Percentiles rank a stretch among this genome's conserved stretches.
Evolutionary conservation across 2,113 vertebrate species (phyloP).

Genomic region (Corythaeola cristata): DNA sequence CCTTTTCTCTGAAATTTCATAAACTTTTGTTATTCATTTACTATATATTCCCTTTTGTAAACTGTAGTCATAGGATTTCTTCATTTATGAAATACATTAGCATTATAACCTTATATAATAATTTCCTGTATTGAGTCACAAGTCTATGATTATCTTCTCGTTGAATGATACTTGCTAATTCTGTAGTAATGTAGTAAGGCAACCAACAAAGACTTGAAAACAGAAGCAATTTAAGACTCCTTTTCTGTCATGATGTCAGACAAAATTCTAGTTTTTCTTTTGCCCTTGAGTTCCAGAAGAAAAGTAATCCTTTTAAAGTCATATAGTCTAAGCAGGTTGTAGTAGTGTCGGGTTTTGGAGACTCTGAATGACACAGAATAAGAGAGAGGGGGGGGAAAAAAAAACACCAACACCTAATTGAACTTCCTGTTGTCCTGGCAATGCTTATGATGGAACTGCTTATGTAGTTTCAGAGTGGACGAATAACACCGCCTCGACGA

Average conservation of each 20-base stretch:
- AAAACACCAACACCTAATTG: neutral
- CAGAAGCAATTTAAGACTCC: neutral
- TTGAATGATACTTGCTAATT: neutral
- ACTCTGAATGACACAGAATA: too few species aligned
- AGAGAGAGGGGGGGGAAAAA: too few species aligned
- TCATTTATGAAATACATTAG: neutral
- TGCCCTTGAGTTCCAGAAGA: neutral
- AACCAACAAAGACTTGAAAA: neutral
- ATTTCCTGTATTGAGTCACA: neutral
- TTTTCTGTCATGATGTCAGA: neutral
- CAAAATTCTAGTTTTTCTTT: neutral
- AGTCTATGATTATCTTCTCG: neutral
- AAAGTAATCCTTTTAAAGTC: neutral
- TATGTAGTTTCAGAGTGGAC: constrained; percentile 86
- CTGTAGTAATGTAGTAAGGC: neutral
- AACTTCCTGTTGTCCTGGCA: neutral
- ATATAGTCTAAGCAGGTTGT: neutral
- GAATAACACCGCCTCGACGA: constrained; percentile 86
- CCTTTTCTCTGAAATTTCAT: neutral
- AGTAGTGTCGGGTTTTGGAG: neutral
- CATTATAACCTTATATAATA: neutral
- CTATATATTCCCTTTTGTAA: neutral
- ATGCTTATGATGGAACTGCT: neutral
- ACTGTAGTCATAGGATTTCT: neutral
- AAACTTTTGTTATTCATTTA: neutral